These are phyloP conservation scores for Piaya cayana DNA, from an alignment of 2,113 vertebrate genomes.

Conservation along the genomic window DNA sequence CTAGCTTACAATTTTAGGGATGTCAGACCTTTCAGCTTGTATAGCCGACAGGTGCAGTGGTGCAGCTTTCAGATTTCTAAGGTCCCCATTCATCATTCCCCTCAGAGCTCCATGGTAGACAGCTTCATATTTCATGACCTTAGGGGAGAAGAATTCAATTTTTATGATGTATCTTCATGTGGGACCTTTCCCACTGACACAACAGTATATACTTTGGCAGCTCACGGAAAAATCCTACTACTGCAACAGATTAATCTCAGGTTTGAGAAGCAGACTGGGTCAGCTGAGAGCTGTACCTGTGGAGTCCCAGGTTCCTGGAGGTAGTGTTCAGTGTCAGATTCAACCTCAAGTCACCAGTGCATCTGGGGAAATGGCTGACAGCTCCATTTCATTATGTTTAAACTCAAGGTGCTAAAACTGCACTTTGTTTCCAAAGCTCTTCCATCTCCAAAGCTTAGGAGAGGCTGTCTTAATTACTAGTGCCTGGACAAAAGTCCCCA, in stretches of 20 bases:
- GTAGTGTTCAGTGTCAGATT: not conserved
- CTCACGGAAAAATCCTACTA: not conserved
- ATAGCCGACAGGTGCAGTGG: rapidly evolving
- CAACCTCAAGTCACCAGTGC: not conserved
- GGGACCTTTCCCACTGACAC: not conserved
- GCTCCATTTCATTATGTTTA: not conserved
- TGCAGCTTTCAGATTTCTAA: not conserved
- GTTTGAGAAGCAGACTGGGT: not conserved
- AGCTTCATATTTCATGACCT: not conserved
- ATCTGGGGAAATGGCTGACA: not conserved
- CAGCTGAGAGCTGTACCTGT: not conserved
- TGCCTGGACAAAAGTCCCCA: not conserved
- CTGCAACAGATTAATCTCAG: not conserved
- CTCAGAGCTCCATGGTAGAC: not conserved
- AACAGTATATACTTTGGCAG: not conserved
- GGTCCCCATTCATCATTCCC: not conserved
- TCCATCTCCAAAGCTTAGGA: not conserved
- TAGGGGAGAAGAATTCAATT: not conserved
- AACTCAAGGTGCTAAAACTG: not conserved
- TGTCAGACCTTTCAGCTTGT: not conserved
- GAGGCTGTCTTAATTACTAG: not conserved
- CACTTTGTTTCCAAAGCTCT: not conserved
- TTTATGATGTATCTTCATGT: not conserved
- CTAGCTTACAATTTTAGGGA: not conserved
- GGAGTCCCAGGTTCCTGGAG: not conserved